Percentiles rank a stretch among this genome's conserved stretches.
These are phyloP conservation scores for Eretmocerus hayati DNA, from an alignment of 2,888 invertebrate genomes.

Conservation along the genomic window DNA sequence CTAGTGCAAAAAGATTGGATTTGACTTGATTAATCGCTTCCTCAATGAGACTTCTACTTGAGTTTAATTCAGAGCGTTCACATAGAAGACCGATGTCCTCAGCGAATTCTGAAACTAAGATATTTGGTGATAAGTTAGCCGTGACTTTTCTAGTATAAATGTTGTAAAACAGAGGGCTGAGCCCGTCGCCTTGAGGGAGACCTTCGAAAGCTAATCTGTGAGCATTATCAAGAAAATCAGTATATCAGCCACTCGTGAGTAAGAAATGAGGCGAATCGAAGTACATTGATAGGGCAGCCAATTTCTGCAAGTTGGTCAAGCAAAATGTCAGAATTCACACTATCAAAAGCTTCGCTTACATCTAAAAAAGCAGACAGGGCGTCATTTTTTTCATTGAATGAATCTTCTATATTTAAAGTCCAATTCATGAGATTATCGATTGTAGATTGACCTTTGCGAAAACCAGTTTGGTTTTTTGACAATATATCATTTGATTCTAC, in stretches of 20 bases:
- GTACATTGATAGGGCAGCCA: background rate
- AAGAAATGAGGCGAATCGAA: background rate
- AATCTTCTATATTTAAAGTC: conserved; percentile 2
- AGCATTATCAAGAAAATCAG: background rate
- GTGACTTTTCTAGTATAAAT: background rate
- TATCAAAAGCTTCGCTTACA: conserved; percentile 2
- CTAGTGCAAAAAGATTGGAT: background rate
- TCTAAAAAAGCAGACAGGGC: background rate
- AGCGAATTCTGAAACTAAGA: conserved; percentile 4
- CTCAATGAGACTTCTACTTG: background rate
- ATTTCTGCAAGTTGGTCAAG: background rate
- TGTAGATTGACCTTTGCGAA: conserved; percentile 2
- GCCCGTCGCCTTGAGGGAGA: background rate
- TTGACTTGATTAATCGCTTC: background rate
- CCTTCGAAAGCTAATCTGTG: background rate
- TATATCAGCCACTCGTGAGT: background rate
- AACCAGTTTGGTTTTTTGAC: conserved; percentile 2
- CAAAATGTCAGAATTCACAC: background rate
- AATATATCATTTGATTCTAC: background rate
- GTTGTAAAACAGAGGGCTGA: background rate
- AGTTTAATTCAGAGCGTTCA: background rate
- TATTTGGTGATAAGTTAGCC: background rate
- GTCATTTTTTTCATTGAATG: background rate
- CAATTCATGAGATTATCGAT: conserved; percentile 1
- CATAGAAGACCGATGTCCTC: conserved; percentile 9